Percentiles rank a stretch among this genome's conserved stretches.
Evolutionary conservation across 1,140 invertebrate genomes (phyloP).

Genomic region (Drosophila serrata): DNA sequence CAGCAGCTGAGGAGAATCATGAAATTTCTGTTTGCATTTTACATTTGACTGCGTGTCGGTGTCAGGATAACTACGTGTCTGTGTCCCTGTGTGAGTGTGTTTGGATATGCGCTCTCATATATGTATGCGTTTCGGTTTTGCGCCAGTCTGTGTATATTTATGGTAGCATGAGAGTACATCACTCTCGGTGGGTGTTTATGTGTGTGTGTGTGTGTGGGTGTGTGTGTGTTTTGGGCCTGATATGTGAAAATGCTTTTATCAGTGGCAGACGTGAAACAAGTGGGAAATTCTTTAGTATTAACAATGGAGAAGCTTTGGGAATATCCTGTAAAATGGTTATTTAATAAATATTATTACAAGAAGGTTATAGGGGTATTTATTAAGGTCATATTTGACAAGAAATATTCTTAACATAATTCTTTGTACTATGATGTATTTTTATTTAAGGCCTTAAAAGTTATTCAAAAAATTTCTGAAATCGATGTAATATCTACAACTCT

Average conservation of each 20-base stretch:
- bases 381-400: not conserved
- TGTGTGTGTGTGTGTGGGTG: conserved; percentile 29
- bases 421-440: not conserved
- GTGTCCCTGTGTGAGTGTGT: conserved; percentile 28
- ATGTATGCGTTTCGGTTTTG: conserved; percentile 33
- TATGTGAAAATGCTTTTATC: conserved; percentile 80
- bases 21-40: conserved; percentile 77
- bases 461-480: not conserved
- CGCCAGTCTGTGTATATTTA: conserved; percentile 30
- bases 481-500: fast-evolving
- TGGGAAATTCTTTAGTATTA: conserved; percentile 30
- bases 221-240: conserved; percentile 34
- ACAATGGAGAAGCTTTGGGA: conserved; percentile 1
- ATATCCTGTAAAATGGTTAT: conserved; percentile 30
- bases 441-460: too few relatives aligned
- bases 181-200: conserved; percentile 25
- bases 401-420: not conserved
- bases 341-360: not conserved
- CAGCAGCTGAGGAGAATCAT: conserved; percentile 60
- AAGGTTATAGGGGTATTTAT: not conserved
- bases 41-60: conserved; percentile 80
- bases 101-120: conserved; percentile 23
- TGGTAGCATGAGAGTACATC: conserved; percentile 41
- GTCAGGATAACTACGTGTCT: conserved; percentile 65
- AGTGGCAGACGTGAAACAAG: conserved; percentile 70